phyloP scores from a whole-genome alignment of 2,888 invertebrate genomes.

The Drosophila incognita region DNA sequence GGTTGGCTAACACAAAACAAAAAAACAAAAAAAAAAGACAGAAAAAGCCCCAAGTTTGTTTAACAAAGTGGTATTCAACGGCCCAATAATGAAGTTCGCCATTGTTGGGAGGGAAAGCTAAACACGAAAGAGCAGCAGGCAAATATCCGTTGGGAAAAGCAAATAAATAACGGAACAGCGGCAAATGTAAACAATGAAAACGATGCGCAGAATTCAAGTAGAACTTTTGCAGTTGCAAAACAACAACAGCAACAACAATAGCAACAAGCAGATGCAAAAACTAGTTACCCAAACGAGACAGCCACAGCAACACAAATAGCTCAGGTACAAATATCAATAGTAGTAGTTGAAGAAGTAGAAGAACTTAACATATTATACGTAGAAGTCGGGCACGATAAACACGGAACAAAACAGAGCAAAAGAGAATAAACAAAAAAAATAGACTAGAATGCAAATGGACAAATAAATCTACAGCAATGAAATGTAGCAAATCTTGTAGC shows the following conservation, averaged over 20 bases:
- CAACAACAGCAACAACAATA: background rate
- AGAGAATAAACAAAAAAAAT: background rate
- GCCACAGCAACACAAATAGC: conserved; percentile 33
- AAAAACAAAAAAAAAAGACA: background rate
- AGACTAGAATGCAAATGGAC: conserved; percentile 46
- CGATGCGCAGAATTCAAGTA: conserved; percentile 52
- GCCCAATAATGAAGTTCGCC: conserved; percentile 64
- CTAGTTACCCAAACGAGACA: conserved; percentile 32
- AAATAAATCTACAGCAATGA: conserved; percentile 59
- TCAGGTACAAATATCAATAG: conserved; percentile 5
- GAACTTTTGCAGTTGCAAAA: conserved; percentile 35
- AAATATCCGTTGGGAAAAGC: conserved; percentile 60
- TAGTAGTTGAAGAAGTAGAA: conserved; percentile 4
- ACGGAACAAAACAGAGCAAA: conserved; percentile 25
- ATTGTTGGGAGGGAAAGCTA: conserved; percentile 12
- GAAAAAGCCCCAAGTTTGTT: conserved; percentile 63
- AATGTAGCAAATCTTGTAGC: conserved; percentile 71
- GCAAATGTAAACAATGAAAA: conserved; percentile 60
- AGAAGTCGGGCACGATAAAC: conserved; percentile 32
- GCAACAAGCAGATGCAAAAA: conserved; percentile 50
- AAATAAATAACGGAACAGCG: conserved; percentile 62
- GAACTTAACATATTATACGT: conserved; percentile 28
- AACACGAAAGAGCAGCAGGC: conserved; percentile 39
- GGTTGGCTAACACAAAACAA: conserved; percentile 8
- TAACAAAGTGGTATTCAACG: conserved; percentile 69